phyloP scores from a whole-genome alignment of 2,888 invertebrate species.

The Drosophila cognata region DNA sequence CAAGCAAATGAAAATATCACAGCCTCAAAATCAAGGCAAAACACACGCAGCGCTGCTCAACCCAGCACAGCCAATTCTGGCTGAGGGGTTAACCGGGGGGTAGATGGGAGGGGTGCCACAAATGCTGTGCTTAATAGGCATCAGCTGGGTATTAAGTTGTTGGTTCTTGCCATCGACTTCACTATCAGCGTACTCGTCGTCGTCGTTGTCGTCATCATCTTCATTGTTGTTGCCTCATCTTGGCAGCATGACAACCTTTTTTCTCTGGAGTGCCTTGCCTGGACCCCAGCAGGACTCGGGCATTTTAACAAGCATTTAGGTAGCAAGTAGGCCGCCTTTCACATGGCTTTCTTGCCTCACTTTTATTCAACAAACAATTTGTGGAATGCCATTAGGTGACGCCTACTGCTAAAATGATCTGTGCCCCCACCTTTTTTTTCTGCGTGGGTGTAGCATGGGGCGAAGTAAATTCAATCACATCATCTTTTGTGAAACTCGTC shows the following conservation, averaged over 20 bases:
- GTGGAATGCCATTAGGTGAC: constrained; percentile 81
- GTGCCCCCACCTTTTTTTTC: constrained; percentile 33
- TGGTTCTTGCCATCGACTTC: constrained; percentile 53
- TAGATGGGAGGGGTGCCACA: constrained; percentile 65
- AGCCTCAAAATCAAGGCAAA: constrained; percentile 74
- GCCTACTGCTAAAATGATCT: constrained; percentile 76
- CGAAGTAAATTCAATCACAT: constrained; percentile 73
- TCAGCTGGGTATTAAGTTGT: constrained; percentile 81
- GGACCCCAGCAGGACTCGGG: constrained; percentile 36
- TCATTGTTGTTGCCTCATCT: constrained; percentile 40
- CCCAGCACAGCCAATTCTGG: background rate
- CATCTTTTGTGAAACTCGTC: constrained; percentile 66
- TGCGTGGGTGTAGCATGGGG: background rate
- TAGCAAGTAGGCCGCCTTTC: constrained; percentile 36
- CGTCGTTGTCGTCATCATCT: constrained; percentile 38
- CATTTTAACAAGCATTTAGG: constrained; percentile 69
- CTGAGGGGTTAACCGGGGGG: background rate
- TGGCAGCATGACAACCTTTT: constrained; percentile 78
- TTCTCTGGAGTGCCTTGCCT: constrained; percentile 24
- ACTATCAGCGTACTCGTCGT: constrained; percentile 34
- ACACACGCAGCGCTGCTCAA: constrained; percentile 52
- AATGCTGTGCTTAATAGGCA: constrained; percentile 82
- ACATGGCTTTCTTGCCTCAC: constrained; percentile 44
- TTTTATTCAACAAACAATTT: constrained; percentile 74
- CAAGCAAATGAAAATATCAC: constrained; percentile 80